Evolutionary conservation across 2,797 vertebrate species (phyloP).

Genomic region (Apogon talboti): DNA sequence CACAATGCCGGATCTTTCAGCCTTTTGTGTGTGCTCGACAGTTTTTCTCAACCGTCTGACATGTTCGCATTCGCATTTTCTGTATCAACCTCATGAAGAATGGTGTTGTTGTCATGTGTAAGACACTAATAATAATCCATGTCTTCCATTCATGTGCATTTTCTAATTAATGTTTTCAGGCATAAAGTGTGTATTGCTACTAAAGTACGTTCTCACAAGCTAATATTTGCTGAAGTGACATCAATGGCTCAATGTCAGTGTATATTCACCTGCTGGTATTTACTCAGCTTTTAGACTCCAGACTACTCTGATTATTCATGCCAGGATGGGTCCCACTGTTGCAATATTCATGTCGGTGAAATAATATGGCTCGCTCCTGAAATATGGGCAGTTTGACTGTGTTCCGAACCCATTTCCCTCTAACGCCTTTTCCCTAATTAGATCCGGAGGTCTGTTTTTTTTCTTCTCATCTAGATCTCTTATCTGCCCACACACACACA

Average conservation of each 20-base stretch:
- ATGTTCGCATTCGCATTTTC: conserved; percentile 8
- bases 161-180: conserved; percentile 21
- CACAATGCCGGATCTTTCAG: conserved; percentile 31
- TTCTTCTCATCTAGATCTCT: conserved; percentile 37
- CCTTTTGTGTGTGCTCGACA: background rate
- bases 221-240: conserved; percentile 27
- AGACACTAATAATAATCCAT: conserved; percentile 21
- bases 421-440: conserved; percentile 75
- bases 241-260: conserved; percentile 36
- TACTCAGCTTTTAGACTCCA: conserved; percentile 38
- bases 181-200: conserved; percentile 12
- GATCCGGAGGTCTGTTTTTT: conserved; percentile 68
- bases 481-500: conserved; percentile 20
- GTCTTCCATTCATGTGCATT: conserved; percentile 16
- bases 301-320: conserved; percentile 59
- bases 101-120: conserved; percentile 13
- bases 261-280: conserved; percentile 57
- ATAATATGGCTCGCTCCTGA: conserved; percentile 64
- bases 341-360: conserved; percentile 69
- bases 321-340: conserved; percentile 44
- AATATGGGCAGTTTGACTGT: conserved; percentile 69
- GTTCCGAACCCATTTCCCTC: conserved; percentile 72
- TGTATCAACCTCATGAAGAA: conserved; percentile 14
- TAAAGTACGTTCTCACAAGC: conserved; percentile 23
- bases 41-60: conserved; percentile 31